These are phyloP conservation scores for Bombyx huttoni DNA, from an alignment of 2,888 invertebrate genomes.

Conservation along the genomic window DNA sequence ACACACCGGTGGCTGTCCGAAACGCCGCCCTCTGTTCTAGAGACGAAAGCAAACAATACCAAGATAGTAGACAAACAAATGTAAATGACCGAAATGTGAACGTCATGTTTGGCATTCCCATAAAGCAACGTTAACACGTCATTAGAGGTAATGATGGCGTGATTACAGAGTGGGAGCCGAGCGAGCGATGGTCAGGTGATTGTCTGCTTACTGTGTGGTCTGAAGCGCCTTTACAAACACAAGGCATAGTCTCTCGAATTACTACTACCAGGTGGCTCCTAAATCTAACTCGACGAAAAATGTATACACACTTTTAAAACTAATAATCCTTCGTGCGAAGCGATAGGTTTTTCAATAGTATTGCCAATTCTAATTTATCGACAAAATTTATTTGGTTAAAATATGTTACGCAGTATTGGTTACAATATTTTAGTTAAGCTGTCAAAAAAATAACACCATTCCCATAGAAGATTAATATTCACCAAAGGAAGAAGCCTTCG, in stretches of 20 bases:
- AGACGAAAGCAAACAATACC: constrained; percentile 62
- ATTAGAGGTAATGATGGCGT: constrained; percentile 71
- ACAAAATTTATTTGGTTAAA: neutral
- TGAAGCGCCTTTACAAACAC: constrained; percentile 51
- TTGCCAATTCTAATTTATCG: neutral
- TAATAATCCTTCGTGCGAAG: neutral
- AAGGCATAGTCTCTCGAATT: constrained; percentile 26
- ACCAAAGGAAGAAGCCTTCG: constrained; percentile 23
- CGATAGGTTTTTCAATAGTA: neutral
- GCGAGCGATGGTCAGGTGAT: constrained; percentile 55
- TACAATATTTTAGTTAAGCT: no score
- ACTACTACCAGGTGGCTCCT: constrained; percentile 27
- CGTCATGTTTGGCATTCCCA: constrained; percentile 73
- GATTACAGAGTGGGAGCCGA: constrained; percentile 60
- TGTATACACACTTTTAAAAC: neutral
- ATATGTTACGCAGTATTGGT: no score
- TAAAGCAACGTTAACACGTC: constrained; percentile 72
- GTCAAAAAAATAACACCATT: neutral
- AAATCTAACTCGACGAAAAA: neutral
- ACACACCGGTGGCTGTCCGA: constrained; percentile 52
- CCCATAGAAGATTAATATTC: constrained; percentile 13
- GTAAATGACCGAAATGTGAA: constrained; percentile 72
- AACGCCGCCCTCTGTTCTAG: constrained; percentile 70
- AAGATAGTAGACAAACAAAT: constrained; percentile 70
- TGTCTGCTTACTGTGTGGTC: constrained; percentile 66